These are phyloP conservation scores for Melolontha melolontha DNA, from an alignment of 2,888 invertebrate genomes.

Conservation along the genomic window DNA sequence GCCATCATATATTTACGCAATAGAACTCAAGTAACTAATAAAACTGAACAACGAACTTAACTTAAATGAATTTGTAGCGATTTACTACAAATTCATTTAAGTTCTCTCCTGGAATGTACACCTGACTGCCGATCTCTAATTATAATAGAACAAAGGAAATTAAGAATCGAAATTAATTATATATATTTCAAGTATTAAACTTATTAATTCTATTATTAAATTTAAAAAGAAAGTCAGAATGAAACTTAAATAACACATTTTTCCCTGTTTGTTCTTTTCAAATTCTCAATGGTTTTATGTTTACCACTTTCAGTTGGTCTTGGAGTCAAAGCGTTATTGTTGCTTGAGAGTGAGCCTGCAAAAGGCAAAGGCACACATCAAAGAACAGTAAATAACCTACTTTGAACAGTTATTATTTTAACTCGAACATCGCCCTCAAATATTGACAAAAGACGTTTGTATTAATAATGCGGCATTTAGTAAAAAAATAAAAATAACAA, in stretches of 20 bases:
- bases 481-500: constrained; percentile 31
- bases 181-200: too few species aligned
- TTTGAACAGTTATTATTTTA: constrained; percentile 46
- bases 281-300: constrained; percentile 13
- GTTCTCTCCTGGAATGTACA: too few species aligned
- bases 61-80: too few species aligned
- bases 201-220: too few species aligned
- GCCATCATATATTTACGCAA: too few species aligned
- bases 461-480: constrained; percentile 22
- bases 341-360: constrained; percentile 12
- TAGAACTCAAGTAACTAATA: too few species aligned
- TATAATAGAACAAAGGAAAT: too few species aligned
- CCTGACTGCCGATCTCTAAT: too few species aligned
- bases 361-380: constrained; percentile 26
- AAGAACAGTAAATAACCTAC: constrained; percentile 29
- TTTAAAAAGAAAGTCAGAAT: too few species aligned
- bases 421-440: constrained; percentile 39
- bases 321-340: constrained; percentile 30
- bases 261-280: constrained; percentile 14
- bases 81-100: too few species aligned
- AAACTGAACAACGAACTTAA: too few species aligned
- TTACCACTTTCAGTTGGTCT: constrained; percentile 16
- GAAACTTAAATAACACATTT: neutral
- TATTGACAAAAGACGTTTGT: constrained; percentile 37
- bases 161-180: too few species aligned